A percentile compares a stretch with the other conserved stretches of the same genome.
Conservation (phyloP, 2,797 vertebrate species). For the Danio kyathit region DNA sequence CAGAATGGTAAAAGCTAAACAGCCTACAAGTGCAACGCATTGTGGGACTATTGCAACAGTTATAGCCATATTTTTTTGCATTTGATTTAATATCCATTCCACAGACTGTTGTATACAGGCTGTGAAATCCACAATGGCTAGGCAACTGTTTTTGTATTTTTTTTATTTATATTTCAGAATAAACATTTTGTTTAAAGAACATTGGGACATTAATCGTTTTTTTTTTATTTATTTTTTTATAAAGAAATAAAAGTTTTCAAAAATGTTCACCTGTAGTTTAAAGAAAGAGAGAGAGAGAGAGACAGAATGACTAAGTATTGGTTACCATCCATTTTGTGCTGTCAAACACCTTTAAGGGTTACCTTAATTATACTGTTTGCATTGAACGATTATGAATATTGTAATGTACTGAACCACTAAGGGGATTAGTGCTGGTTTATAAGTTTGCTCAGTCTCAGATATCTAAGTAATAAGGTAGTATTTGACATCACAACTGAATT, state of each 20-base stretch:
- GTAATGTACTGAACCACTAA: conserved; percentile 15
- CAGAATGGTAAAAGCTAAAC: neutral
- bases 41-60: neutral
- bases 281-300: neutral
- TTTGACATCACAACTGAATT: neutral
- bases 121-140: neutral
- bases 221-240: neutral
- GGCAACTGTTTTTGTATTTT: too few relatives aligned
- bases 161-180: too few relatives aligned
- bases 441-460: neutral
- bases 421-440: neutral
- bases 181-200: too few relatives aligned
- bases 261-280: neutral
- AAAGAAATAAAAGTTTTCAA: neutral
- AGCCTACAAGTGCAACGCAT: neutral
- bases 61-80: neutral
- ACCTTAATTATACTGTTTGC: conserved; percentile 4
- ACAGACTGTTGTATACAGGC: neutral
- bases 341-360: conserved; percentile 53
- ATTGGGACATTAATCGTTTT: too few relatives aligned
- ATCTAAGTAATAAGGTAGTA: neutral
- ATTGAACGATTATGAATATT: neutral
- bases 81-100: neutral
- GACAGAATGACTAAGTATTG: neutral
- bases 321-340: conserved; percentile 1